Base-by-base conservation (phyloP, 2,797 vertebrate species). In the Sebastolobus altivelis region DNA sequence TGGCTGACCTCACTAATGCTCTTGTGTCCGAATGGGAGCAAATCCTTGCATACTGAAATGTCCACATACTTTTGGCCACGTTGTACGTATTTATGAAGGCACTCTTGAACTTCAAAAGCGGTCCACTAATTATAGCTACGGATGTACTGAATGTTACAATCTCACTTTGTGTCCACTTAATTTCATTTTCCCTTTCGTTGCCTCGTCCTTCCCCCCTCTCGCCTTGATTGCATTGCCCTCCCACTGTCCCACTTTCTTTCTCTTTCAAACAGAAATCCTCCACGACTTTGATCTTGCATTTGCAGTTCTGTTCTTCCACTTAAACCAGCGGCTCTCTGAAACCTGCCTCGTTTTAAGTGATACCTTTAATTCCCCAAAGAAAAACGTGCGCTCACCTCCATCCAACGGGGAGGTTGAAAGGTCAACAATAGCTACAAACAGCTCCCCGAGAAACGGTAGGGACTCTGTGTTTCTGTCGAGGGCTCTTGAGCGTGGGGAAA, bases 221-320 rank as follows among this genome's bases (percentile, higher is more conserved):
- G 7, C 40, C 61, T 66, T 70, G 43, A 81, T 82, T 81, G 62
- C 22, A 4, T 16, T 73, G 62, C 62, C 46, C 49, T 67, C 43
- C 79, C 18, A 65, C 68, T 59, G 55, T 74, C 67, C 73, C 35
- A 59, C 52, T 81, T 88, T 72, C 56, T 65, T 20, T 62, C 61
- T 72, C 80, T 78, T 81, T 77, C 9, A 77, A 81, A 79, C 68
- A 66, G 12, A 62, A 18, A 43, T 67, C 13, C 31, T 83, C 38
- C 18, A 10, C 11, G 20, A 81, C 87, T 91, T 89, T 88, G 75
- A 87, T 90, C 56, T 61, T 52, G 68, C 46, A 56, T 69, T 75
- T 76, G 40, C 61, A 77, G 75, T 88, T 52, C 37, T 79, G 60
- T 59, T 86, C 38, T 54, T 59, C 81, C 76, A 62, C 66, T 87